Evolutionary conservation across 2,113 vertebrate species (phyloP).

Genomic region (Pyxicephalus adspersus): DNA sequence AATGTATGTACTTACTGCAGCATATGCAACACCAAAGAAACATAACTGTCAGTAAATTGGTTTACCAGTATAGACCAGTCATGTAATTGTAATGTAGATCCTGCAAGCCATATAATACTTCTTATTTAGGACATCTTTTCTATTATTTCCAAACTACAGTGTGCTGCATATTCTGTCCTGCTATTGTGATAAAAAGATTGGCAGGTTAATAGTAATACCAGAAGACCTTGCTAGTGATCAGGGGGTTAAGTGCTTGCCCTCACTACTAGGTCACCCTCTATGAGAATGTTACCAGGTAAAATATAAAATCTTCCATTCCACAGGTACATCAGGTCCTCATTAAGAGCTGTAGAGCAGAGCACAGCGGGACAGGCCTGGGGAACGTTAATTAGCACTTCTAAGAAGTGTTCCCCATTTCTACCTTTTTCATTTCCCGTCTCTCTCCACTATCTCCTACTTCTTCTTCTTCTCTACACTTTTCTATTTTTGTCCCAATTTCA

Average conservation of each 20-base stretch:
- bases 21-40: no score
- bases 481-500: slow-evolving; percentile 20
- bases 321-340: slow-evolving; percentile 55
- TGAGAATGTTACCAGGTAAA: slow-evolving; percentile 49
- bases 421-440: slow-evolving; percentile 16
- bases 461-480: slow-evolving; percentile 23
- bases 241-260: slow-evolving; percentile 28
- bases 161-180: no score
- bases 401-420: slow-evolving; percentile 31
- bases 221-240: not conserved
- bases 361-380: slow-evolving; percentile 46
- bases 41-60: no score
- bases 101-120: no score
- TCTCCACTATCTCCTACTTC: slow-evolving; percentile 19
- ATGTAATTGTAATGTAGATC: no score
- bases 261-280: slow-evolving; percentile 23
- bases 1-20: no score
- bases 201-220: not conserved
- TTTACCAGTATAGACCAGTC: no score
- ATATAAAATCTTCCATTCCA: slow-evolving; percentile 47
- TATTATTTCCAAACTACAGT: no score
- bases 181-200: not conserved
- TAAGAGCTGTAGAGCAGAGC: slow-evolving; percentile 38
- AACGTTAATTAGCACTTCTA: slow-evolving; percentile 56
- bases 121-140: no score